phyloP scores from a whole-genome alignment of 2,797 vertebrate genomes.

The Australoheros facetus region DNA sequence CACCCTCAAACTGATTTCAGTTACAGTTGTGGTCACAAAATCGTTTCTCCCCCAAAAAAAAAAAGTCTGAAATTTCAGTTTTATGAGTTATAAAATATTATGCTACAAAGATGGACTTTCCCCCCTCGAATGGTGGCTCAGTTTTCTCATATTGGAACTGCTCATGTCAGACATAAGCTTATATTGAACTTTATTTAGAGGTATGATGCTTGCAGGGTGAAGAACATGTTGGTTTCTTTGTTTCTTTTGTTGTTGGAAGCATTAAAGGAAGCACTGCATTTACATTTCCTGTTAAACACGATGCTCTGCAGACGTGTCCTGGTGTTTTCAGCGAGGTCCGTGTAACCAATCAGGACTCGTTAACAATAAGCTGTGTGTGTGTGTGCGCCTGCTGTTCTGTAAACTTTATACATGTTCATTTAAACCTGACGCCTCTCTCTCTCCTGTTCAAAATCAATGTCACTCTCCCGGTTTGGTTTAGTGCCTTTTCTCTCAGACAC shows the following conservation, averaged over 20 bases:
- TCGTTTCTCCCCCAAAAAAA: too few relatives aligned
- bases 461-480: conserved; percentile 80
- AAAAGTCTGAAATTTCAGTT: not conserved
- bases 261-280: not conserved
- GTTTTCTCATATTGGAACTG: too few relatives aligned
- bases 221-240: not conserved
- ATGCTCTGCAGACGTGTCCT: not conserved
- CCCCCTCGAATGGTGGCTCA: too few relatives aligned
- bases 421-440: conserved; percentile 18
- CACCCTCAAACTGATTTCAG: too few relatives aligned
- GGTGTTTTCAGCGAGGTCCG: not conserved
- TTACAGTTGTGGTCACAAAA: too few relatives aligned
- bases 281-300: not conserved
- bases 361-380: not conserved
- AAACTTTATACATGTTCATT: conserved; percentile 56
- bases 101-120: not conserved
- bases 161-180: not conserved
- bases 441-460: conserved; percentile 52
- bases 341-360: conserved; percentile 26
- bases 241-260: not conserved
- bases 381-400: conserved; percentile 34
- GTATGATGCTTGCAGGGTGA: not conserved
- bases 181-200: conserved; percentile 29
- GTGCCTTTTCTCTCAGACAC: conserved; percentile 85
- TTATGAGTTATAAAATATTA: not conserved